These are phyloP conservation scores for Callorhinus ursinus DNA, from an alignment of 2,113 vertebrate genomes.

Conservation along the genomic window DNA sequence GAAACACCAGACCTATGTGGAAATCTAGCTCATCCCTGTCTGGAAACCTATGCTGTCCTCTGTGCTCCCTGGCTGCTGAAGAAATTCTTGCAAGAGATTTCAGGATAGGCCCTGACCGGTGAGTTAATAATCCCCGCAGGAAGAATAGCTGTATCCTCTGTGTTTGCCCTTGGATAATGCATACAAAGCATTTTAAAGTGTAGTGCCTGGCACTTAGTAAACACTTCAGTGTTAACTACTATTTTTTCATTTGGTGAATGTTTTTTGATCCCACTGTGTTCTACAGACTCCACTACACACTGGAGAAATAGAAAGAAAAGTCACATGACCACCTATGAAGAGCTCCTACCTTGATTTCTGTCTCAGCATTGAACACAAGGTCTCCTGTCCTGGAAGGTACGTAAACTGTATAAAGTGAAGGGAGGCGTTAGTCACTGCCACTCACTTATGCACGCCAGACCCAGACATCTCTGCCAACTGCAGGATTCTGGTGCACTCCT, in stretches of 20 bases:
- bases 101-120: background rate
- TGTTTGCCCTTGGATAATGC: background rate
- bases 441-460: accelerated
- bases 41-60: background rate
- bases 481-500: background rate
- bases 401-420: accelerated
- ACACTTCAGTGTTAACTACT: accelerated
- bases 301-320: background rate
- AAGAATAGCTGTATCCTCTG: background rate
- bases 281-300: accelerated
- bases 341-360: background rate
- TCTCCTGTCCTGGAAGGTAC: accelerated
- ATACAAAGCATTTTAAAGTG: background rate
- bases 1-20: background rate
- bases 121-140: background rate
- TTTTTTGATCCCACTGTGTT: background rate
- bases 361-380: background rate
- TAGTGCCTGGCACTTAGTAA: accelerated
- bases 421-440: too few species aligned
- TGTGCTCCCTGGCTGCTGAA: background rate
- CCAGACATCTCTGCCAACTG: too few species aligned
- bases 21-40: background rate
- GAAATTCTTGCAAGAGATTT: background rate
- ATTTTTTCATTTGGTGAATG: background rate
- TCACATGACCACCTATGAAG: accelerated